These are phyloP conservation scores for Diabrotica virgifera DNA, from an alignment of 1,140 invertebrate species.

Conservation along the genomic window DNA sequence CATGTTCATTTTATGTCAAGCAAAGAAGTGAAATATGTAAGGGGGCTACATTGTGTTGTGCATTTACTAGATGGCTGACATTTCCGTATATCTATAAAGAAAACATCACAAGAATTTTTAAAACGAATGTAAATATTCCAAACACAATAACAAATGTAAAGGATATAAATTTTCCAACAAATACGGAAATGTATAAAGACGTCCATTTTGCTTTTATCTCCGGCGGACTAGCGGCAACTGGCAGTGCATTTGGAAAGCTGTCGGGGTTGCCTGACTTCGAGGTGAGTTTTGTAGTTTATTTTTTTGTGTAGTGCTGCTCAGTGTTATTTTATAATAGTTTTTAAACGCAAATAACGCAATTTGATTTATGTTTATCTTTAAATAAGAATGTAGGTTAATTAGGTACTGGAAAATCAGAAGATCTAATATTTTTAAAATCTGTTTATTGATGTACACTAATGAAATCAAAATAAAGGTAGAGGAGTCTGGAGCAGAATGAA, in stretches of 20 bases:
- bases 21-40: too few species aligned
- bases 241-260: conserved; percentile 38
- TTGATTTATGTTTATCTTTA: neutral
- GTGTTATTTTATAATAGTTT: too few species aligned
- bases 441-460: neutral
- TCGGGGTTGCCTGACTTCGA: conserved; percentile 33
- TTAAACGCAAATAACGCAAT: neutral
- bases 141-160: neutral
- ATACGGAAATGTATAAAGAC: conserved; percentile 12
- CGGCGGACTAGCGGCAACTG: conserved; percentile 34
- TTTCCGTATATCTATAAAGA: neutral
- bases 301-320: neutral
- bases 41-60: neutral
- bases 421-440: neutral
- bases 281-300: conserved; percentile 25
- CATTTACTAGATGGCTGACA: neutral
- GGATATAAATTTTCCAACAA: neutral
- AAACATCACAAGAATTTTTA: neutral
- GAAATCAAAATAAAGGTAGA: neutral
- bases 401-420: neutral
- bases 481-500: too few species aligned
- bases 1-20: too few species aligned
- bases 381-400: neutral
- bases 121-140: neutral
- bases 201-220: conserved; percentile 31